Percentiles rank a stretch among this genome's conserved stretches.
Evolutionary conservation across 23 tunicate genomes (phyloP).

Genomic region (Corella eumyota): DNA sequence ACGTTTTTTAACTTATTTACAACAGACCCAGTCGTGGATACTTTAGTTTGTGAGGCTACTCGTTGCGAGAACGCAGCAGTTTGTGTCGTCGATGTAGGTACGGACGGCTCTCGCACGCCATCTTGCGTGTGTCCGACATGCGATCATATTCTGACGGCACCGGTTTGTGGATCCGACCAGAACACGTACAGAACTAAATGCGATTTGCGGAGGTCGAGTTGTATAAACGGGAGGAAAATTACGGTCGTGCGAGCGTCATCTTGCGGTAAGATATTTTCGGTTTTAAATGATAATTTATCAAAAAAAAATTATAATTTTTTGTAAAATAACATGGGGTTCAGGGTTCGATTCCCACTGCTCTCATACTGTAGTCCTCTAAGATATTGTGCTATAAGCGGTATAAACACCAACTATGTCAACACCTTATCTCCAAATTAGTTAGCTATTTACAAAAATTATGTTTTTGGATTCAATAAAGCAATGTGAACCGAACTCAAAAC

Average conservation of each 20-base stretch:
- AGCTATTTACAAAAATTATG: no score
- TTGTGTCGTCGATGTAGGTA: constrained; percentile 21
- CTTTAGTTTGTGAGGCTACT: neutral
- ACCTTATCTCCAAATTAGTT: no score
- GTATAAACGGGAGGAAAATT: constrained; percentile 33
- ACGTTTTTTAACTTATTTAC: no score
- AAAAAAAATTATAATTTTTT: no score
- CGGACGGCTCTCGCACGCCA: constrained; percentile 28
- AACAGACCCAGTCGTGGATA: neutral
- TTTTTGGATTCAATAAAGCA: no score
- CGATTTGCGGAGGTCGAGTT: constrained; percentile 31
- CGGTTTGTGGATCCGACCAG: constrained; percentile 67
- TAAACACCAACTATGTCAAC: no score
- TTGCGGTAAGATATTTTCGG: constrained; percentile 45
- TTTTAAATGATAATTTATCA: no score
- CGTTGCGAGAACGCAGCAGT: constrained; percentile 39
- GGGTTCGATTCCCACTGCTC: no score
- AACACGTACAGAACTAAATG: constrained; percentile 34
- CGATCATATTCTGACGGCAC: constrained; percentile 7
- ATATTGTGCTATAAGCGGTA: no score
- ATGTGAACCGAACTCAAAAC: neutral
- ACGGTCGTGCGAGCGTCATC: constrained; percentile 37
- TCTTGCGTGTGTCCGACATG: constrained; percentile 61
- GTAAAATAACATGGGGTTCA: no score
- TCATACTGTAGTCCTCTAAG: no score